These are phyloP conservation scores for Pomacea canaliculata DNA, from an alignment of 2,888 invertebrate species.

Conservation along the genomic window DNA sequence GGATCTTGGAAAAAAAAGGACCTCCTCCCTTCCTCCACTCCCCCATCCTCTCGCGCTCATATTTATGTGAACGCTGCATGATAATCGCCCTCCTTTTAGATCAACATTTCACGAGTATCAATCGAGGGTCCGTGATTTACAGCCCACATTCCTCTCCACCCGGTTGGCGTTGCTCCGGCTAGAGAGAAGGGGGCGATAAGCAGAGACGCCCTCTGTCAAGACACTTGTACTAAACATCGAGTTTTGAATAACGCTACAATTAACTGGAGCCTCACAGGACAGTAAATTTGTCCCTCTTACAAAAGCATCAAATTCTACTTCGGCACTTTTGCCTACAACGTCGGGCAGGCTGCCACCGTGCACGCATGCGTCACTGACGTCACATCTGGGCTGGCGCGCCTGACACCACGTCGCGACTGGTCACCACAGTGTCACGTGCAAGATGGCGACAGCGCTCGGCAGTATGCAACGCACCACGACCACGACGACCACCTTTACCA, in stretches of 20 bases:
- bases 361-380: too few species aligned
- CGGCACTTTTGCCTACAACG: neutral
- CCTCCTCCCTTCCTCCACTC: too few species aligned
- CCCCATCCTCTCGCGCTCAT: neutral
- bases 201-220: conserved; percentile 11
- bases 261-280: conserved; percentile 38
- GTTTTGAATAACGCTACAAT: conserved; percentile 39
- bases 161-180: conserved; percentile 9
- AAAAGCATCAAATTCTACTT: conserved; percentile 40
- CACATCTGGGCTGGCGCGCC: too few species aligned
- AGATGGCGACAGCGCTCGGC: too few species aligned
- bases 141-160: conserved; percentile 12
- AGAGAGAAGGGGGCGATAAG: conserved; percentile 19
- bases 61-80: conserved; percentile 28
- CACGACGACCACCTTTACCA: too few species aligned
- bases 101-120: conserved; percentile 24
- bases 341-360: too few species aligned
- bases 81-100: conserved; percentile 26
- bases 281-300: conserved; percentile 38
- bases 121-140: conserved; percentile 22
- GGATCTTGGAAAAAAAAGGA: too few species aligned
- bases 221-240: conserved; percentile 19
- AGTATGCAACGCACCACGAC: too few species aligned
- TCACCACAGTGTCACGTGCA: too few species aligned
- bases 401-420: too few species aligned